These are phyloP conservation scores for Amblyopsis rosae DNA, from an alignment of 2,113 vertebrate genomes.

Conservation along the genomic window DNA sequence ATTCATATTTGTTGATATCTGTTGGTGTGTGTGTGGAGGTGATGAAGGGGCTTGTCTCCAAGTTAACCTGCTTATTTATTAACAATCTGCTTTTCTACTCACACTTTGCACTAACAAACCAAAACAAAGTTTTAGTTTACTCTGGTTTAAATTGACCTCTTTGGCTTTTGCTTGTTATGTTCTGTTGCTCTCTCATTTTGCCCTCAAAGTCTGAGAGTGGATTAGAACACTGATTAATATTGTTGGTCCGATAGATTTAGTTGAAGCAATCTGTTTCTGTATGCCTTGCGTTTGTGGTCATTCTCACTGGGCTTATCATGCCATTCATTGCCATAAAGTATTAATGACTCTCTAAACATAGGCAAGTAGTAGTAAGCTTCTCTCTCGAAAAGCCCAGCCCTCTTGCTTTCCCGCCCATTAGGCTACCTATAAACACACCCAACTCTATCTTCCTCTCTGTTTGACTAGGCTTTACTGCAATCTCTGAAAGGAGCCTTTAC, in stretches of 20 bases:
- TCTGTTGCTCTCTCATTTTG: slow-evolving; percentile 54
- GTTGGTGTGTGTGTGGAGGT: slow-evolving; percentile 5
- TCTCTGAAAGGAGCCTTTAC: slow-evolving; percentile 24
- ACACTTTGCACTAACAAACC: background rate
- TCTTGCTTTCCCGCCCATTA: slow-evolving; percentile 63
- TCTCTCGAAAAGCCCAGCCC: slow-evolving; percentile 32
- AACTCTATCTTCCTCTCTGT: slow-evolving; percentile 58
- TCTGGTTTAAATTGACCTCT: slow-evolving; percentile 28
- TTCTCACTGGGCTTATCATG: background rate
- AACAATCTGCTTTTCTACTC: background rate
- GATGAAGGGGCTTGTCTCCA: background rate
- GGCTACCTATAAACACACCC: slow-evolving; percentile 15
- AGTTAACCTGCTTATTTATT: background rate
- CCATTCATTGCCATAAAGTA: background rate
- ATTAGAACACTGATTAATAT: slow-evolving; percentile 58
- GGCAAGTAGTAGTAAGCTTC: slow-evolving; percentile 20
- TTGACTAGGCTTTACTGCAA: slow-evolving; percentile 53
- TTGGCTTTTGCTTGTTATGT: slow-evolving; percentile 49
- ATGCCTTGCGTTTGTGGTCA: background rate
- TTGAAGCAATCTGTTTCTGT: slow-evolving; percentile 1
- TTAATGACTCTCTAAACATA: background rate
- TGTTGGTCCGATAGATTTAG: slow-evolving; percentile 35
- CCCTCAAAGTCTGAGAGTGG: slow-evolving; percentile 24
- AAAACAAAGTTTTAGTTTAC: background rate
- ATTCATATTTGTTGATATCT: background rate